A percentile compares a stretch with the other conserved stretches of the same genome.
These are phyloP conservation scores for Tetraneura akinire DNA, from an alignment of 1,140 invertebrate genomes.

Conservation along the genomic window DNA sequence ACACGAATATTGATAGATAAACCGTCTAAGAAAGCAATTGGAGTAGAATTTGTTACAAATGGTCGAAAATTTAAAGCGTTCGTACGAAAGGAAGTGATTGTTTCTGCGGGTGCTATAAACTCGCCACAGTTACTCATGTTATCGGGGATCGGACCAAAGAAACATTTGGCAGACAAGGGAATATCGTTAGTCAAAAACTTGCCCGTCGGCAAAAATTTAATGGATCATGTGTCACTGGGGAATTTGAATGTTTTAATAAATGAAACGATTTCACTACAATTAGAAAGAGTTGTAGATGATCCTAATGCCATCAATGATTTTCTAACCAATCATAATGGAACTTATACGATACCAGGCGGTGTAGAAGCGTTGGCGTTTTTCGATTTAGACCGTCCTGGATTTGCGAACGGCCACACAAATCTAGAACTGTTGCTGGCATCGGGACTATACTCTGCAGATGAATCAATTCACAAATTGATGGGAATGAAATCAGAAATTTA, in stretches of 20 bases:
- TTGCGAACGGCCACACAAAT: conserved; percentile 64
- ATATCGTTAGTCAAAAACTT: conserved; percentile 69
- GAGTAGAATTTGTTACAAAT: conserved; percentile 68
- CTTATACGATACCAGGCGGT: conserved; percentile 75
- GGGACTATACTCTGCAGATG: conserved; percentile 60
- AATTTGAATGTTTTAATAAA: conserved; percentile 61
- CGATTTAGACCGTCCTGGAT: conserved; percentile 68
- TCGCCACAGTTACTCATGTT: conserved; percentile 72
- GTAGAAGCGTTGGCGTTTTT: conserved; percentile 78
- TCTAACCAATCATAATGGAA: conserved; percentile 66
- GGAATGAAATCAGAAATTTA: conserved; percentile 65
- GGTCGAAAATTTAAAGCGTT: conserved; percentile 60
- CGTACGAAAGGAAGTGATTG: conserved; percentile 68
- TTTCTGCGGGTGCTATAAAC: conserved; percentile 71
- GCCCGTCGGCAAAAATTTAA: conserved; percentile 58
- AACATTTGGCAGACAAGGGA: conserved; percentile 69
- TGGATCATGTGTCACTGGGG: conserved; percentile 71
- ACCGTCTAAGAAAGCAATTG: conserved; percentile 64
- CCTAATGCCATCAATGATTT: conserved; percentile 60
- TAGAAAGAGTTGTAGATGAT: conserved; percentile 50
- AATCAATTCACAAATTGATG: conserved; percentile 62
- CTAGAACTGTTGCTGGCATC: conserved; percentile 58
- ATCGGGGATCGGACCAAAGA: conserved; percentile 72
- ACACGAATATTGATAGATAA: conserved; percentile 70
- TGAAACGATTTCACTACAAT: conserved; percentile 60